Conservation (phyloP, 2,888 invertebrate species). For the Hypomecis punctinalis region DNA sequence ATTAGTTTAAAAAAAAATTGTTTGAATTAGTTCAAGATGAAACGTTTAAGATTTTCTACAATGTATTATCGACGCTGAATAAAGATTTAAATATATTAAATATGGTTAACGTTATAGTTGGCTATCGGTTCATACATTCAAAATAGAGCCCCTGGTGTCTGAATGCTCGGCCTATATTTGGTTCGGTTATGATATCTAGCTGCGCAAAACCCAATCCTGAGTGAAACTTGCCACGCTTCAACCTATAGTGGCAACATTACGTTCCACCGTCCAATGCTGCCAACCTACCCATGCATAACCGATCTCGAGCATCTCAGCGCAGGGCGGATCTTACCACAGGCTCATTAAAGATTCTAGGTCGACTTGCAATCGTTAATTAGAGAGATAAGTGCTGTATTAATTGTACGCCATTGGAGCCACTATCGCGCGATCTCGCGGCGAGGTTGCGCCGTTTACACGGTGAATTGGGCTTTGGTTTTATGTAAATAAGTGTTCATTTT, state of each 20-base stretch:
- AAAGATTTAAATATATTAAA: too few relatives aligned
- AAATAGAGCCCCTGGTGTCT: too few relatives aligned
- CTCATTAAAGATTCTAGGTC: conserved; percentile 84
- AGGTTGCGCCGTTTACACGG: conserved; percentile 21
- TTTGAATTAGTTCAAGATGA: too few relatives aligned
- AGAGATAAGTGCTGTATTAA: conserved; percentile 82
- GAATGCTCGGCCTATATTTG: too few relatives aligned
- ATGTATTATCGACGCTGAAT: too few relatives aligned
- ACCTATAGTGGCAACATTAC: conserved; percentile 23
- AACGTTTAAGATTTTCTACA: too few relatives aligned
- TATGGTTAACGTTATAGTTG: too few relatives aligned
- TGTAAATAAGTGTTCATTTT: not conserved
- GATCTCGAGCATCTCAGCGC: conserved; percentile 40
- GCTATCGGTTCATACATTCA: too few relatives aligned
- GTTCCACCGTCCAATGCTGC: conserved; percentile 37
- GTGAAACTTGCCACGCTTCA: too few relatives aligned
- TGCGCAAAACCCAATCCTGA: too few relatives aligned
- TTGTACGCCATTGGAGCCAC: conserved; percentile 77
- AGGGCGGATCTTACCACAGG: conserved; percentile 78
- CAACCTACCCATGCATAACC: conserved; percentile 45
- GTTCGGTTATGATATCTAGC: too few relatives aligned
- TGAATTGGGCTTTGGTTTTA: not conserved
- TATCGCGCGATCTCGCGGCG: conserved; percentile 71
- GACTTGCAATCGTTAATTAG: conserved; percentile 82
- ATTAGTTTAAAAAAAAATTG: too few relatives aligned